Base-by-base conservation (phyloP, 2,797 vertebrate genomes). In the Lepus oiostolus region DNA sequence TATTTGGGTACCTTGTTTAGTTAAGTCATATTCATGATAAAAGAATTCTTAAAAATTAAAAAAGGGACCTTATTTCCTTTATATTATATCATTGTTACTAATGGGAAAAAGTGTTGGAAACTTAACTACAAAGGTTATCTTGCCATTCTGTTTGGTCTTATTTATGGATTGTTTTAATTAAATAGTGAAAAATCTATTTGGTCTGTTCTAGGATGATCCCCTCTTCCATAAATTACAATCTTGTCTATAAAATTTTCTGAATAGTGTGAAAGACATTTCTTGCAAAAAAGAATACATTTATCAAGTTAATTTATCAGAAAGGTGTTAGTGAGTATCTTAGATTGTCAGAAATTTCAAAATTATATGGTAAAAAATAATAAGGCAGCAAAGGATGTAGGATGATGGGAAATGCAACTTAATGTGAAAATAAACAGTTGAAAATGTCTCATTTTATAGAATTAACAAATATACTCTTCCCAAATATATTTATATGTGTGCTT, bases 81-180 rank as follows among this genome's bases (percentile, higher is more conserved):
- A 38, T 75, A 54, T 75, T 88, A 13, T 7, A 88, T 72, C 47
- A n/a, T 14, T 88, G 26, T 11, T 50, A 75, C 16, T 32, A 84
- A 42, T 84, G 52, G 42, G n/a, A 32, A 74, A 70, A 62, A 84
- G 74, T 90, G 38, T 76, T 67, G 54, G 10, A 82, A 93, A 94
- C 70, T 89, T 82, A 77, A 58, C 86, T 94, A 60, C 72, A 94
- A 65, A 94, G 22, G 42, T 85, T 94, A 88, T 82, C 63, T 70
- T 85, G 79, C 38, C 74, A 88, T 42, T 62, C 30, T 52, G 32
- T 94, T 92, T 92, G 93, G 42, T 84, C 86, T 93, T 96, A 95
- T 81, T 96, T 95, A 91, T 83, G 58, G 68, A 68, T 85, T 68
- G 35, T 81, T 89, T 94, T 70, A 94, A 94, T 93, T 83, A 94